Base-by-base conservation (phyloP, 2,888 invertebrate genomes). In the Acleris literana region DNA sequence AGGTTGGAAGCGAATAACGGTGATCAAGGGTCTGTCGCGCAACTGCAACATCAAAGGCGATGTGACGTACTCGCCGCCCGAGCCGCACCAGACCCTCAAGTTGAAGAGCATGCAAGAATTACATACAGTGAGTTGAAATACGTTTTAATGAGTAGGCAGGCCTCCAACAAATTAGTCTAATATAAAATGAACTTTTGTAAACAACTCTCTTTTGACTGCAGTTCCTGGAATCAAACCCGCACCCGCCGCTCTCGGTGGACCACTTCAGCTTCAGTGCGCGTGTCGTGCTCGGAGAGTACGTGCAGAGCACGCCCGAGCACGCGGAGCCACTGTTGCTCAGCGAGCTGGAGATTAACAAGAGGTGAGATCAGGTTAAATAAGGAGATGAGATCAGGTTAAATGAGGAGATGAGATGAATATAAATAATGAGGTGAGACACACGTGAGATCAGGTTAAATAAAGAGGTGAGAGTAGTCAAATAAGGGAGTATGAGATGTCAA, bases 211-310 rank as follows among this genome's bases (percentile, higher is more conserved):
- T 18, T 56, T 69, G 70, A 55, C 5, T 85, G 87, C 91, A 97
- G 96, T 96, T 96, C 87, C 90, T 98, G 80, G 96, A 97, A 60
- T 93, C 95, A 81, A 94, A 95, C 83, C 94, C 92, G 3, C 81
- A 82, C 49, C 85, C 90, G 0, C 84, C 92, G 18, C 74, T 99
- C 63, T 95, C 95, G 3, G 94, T 96, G 22, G 97, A 98, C 71
- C 97, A 98, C 92, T 99, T 99, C 88, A 97, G 97, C 70, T 99
- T 98, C 92, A 97, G 97, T 76, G 96, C 97, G 52, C 96, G 97
- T 71, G 94, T 96, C 3, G 95, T 98, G 70, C 94, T 99, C 48
- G 99, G 99, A 2, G 97, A 98, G 71, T 99, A 98, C 85, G 91
- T 98, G 56, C 97, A 98, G 82, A 96, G 96, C 0, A 94, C 94